Conservation (phyloP, 2,113 vertebrate genomes). For the Semnopithecus entellus region DNA sequence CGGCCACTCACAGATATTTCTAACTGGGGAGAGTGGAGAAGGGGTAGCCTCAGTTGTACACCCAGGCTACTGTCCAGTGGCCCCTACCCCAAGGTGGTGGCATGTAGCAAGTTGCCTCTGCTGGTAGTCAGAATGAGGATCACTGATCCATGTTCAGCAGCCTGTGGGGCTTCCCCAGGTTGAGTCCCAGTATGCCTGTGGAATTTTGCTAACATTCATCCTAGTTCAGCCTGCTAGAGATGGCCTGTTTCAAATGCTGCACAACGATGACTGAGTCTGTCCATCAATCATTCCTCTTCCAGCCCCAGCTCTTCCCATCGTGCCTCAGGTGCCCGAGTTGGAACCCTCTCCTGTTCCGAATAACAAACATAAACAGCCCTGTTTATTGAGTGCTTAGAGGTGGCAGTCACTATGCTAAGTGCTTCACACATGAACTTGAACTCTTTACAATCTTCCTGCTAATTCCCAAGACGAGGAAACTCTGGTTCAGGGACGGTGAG, state of each 20-base stretch:
- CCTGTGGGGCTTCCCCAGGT: not conserved
- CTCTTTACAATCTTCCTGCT: not conserved
- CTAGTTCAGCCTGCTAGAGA: not conserved
- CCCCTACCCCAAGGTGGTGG: not conserved
- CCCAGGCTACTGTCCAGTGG: not conserved
- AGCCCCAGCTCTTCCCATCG: rapidly evolving
- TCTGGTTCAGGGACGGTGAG: not conserved
- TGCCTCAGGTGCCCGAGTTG: rapidly evolving
- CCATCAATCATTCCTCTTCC: not conserved
- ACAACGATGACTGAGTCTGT: rapidly evolving
- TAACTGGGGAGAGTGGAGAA: not conserved
- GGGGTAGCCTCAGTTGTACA: too few relatives aligned
- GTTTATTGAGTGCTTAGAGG: not conserved
- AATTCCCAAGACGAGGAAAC: not conserved
- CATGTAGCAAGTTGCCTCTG: too few relatives aligned
- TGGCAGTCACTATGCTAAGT: not conserved
- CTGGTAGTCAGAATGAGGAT: too few relatives aligned
- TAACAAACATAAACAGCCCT: rapidly evolving
- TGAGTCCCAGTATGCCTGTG: too few relatives aligned
- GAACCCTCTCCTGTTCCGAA: not conserved
- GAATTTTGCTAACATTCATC: not conserved
- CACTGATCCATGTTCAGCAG: not conserved
- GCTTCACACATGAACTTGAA: rapidly evolving
- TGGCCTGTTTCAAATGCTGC: not conserved
- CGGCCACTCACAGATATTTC: not conserved